A percentile compares a stretch with the other conserved stretches of the same genome.
phyloP scores from a whole-genome alignment of 2,113 vertebrate species.

The Kobus ellipsiprymnus region DNA sequence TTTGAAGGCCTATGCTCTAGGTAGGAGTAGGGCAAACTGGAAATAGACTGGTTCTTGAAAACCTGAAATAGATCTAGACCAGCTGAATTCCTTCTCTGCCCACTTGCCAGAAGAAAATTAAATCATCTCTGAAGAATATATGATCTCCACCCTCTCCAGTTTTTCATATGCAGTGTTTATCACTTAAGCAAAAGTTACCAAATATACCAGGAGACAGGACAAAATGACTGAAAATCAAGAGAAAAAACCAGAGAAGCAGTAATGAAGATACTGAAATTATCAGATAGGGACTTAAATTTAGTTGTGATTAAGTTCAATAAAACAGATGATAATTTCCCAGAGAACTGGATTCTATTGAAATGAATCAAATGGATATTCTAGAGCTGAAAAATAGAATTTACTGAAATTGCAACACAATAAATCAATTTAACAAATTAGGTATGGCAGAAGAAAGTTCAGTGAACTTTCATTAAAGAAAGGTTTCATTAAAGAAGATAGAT shows the following conservation, averaged over 20 bases:
- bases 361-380: slow-evolving; percentile 9
- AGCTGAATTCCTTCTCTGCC: neutral
- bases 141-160: neutral
- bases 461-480: neutral
- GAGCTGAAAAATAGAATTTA: slow-evolving; percentile 18
- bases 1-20: neutral
- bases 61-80: neutral
- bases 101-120: neutral
- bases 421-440: neutral
- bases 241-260: neutral
- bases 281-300: neutral
- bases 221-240: neutral
- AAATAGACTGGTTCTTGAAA: neutral
- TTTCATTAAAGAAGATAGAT: neutral
- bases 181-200: neutral
- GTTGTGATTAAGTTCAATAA: neutral
- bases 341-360: slow-evolving; percentile 3
- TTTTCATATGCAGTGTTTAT: neutral
- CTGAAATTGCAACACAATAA: neutral
- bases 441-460: neutral
- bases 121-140: neutral
- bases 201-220: neutral
- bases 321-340: neutral
- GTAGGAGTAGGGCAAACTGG: neutral
- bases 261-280: neutral